Evolutionary conservation across 2,113 vertebrate species (phyloP).

Genomic region (Callionymus lyra): DNA sequence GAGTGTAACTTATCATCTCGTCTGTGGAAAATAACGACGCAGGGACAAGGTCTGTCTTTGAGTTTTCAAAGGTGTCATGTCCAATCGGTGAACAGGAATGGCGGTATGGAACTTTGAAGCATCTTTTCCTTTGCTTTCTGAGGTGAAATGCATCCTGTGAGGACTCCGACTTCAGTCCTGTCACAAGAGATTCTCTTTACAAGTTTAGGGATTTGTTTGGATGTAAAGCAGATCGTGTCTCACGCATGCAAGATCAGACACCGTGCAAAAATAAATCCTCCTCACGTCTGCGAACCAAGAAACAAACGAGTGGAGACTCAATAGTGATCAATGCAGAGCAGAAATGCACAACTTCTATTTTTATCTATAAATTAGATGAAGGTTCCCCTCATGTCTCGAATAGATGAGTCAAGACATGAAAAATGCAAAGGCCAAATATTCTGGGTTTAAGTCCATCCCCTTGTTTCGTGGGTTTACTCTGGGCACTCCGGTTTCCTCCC

Average conservation of each 20-base stretch:
- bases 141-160: conserved; percentile 1
- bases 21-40: not conserved
- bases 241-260: not conserved
- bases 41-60: conserved; percentile 2
- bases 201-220: not conserved
- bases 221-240: not conserved
- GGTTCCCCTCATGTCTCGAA: too few relatives aligned
- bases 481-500: too few relatives aligned
- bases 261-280: not conserved
- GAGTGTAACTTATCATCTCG: conserved; percentile 7
- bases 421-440: too few relatives aligned
- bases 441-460: too few relatives aligned
- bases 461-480: too few relatives aligned
- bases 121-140: not conserved
- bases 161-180: conserved; percentile 1
- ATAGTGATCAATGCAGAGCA: too few relatives aligned
- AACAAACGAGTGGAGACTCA: too few relatives aligned
- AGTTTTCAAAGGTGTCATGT: conserved; percentile 19
- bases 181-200: conserved; percentile 4
- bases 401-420: too few relatives aligned
- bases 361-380: too few relatives aligned
- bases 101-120: conserved; percentile 22
- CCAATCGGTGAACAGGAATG: conserved; percentile 3
- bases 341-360: too few relatives aligned
- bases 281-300: too few relatives aligned